Percentiles rank a stretch among this genome's conserved stretches.
These are phyloP conservation scores for Euphonia xanthogaster DNA, from an alignment of 2,797 vertebrate species.

Conservation along the genomic window DNA sequence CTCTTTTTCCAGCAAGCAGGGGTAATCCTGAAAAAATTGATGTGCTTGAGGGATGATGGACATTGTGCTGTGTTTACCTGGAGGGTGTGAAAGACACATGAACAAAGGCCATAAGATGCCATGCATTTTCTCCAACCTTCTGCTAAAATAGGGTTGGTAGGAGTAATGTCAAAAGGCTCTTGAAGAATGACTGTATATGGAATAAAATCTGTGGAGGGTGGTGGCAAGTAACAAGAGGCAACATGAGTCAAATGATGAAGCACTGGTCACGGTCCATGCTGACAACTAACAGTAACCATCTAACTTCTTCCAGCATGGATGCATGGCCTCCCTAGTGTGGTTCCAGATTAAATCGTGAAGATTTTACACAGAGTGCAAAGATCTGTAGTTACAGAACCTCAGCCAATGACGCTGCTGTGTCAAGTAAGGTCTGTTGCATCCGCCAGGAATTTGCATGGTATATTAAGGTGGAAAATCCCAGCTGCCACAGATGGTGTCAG, in stretches of 20 bases:
- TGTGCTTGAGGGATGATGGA: not conserved
- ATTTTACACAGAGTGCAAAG: not conserved
- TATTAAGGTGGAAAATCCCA: not conserved
- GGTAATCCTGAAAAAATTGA: not conserved
- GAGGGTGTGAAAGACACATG: not conserved
- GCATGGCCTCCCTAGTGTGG: not conserved
- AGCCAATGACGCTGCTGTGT: not conserved
- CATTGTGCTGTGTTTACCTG: not conserved
- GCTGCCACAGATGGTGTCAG: not conserved
- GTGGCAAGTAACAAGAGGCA: not conserved
- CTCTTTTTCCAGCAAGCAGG: not conserved
- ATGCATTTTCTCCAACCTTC: not conserved
- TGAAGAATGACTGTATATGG: not conserved
- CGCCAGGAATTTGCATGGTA: not conserved
- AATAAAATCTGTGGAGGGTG: not conserved
- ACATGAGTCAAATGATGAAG: not conserved
- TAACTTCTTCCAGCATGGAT: not conserved
- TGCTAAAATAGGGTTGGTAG: not conserved
- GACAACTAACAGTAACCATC: not conserved
- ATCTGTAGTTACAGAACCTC: not conserved
- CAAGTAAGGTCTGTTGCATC: not conserved
- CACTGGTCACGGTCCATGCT: not conserved
- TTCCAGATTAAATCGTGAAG: not conserved
- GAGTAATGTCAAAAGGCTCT: not conserved
- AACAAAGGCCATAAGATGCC: not conserved